Base-by-base conservation (phyloP, 2,888 invertebrate species). In the Erebia ligea region DNA sequence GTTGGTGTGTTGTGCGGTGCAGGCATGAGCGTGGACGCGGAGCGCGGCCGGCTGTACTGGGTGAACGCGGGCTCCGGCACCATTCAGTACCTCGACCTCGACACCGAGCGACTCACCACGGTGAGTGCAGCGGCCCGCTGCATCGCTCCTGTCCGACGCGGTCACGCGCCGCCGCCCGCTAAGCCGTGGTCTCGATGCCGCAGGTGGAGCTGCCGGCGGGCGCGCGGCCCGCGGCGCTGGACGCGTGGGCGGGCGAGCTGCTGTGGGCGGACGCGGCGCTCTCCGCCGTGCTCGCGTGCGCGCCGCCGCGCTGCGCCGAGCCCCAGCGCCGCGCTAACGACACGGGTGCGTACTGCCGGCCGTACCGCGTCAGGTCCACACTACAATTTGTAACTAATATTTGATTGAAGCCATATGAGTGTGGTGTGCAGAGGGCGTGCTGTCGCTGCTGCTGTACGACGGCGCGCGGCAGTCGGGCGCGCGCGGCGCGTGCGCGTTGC, bases 381-480 rank as follows among this genome's bases (percentile, higher is more conserved):
- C 25, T 1, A 25, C 25, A 0, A 25, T 25, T 25, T 25, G 25
- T 25, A 34, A 34, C 34, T 34, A 6, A 6, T 34, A 34, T 34
- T 6, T 0, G 34, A 34, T 34, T 6, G 34, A 34, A 6, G 34
- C 6, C 6, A 34, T 34, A 34, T 6, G 34, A 34, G 34, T 15
- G 50, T 50, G 52, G 1, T 17, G 19, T 10, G 61, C 61, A 94
- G 95, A 95, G 76, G 95, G 94, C 78, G 95, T 96, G 63, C 84
- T 95, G 68, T 94, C 96, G 56, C 90, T 96, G 81, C 94, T 95
- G 78, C 95, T 97, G 83, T 97, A 96, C 86, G 96, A 97, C 87
- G 95, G 95, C 19, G 88, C 89, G 15, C 92, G 95, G 52, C 96
- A 96, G 84, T 89, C 71, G 70, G 80, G 19, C 19, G 25, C 62